Percentiles rank a stretch among this genome's conserved stretches.
Conservation (phyloP, 1,140 invertebrate species). For the Ditylenchus dipsaci region DNA sequence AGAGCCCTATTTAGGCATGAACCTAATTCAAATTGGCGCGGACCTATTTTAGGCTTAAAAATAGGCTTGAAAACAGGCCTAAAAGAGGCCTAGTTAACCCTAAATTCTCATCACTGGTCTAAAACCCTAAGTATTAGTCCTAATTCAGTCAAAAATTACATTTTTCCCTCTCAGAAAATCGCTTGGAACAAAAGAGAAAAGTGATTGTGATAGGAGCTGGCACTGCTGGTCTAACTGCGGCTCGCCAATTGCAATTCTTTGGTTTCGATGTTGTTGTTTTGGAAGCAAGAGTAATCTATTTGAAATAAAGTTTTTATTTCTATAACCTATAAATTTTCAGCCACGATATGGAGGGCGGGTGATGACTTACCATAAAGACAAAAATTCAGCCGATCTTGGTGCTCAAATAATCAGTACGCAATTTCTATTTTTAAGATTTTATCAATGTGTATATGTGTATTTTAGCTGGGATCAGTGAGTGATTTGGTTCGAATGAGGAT, state of each 20-base stretch:
- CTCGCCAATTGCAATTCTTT: slow-evolving; percentile 59
- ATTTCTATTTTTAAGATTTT: too few relatives aligned
- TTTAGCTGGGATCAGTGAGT: too few relatives aligned
- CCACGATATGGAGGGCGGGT: slow-evolving; percentile 84
- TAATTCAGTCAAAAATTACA: too few relatives aligned
- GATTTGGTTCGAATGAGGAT: background rate
- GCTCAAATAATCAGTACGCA: slow-evolving; percentile 62
- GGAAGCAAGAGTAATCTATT: slow-evolving; percentile 74
- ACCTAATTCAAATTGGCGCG: too few relatives aligned
- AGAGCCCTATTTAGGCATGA: too few relatives aligned
- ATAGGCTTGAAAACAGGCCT: too few relatives aligned
- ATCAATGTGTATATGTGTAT: background rate
- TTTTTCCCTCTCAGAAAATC: background rate
- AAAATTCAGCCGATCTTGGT: slow-evolving; percentile 84
- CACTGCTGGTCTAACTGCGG: slow-evolving; percentile 61
- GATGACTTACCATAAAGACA: slow-evolving; percentile 74
- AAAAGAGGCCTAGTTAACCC: too few relatives aligned
- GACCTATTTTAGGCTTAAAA: too few relatives aligned
- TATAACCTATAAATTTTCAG: slow-evolving; percentile 7
- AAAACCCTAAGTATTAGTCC: too few relatives aligned
- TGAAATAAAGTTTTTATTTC: background rate
- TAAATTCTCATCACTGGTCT: too few relatives aligned
- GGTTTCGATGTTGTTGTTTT: slow-evolving; percentile 70
- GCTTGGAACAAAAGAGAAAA: slow-evolving; percentile 16
- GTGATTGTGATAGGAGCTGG: slow-evolving; percentile 62